Base-by-base conservation (phyloP, 2,797 vertebrate species). In the Pachyuromys duprasi region DNA sequence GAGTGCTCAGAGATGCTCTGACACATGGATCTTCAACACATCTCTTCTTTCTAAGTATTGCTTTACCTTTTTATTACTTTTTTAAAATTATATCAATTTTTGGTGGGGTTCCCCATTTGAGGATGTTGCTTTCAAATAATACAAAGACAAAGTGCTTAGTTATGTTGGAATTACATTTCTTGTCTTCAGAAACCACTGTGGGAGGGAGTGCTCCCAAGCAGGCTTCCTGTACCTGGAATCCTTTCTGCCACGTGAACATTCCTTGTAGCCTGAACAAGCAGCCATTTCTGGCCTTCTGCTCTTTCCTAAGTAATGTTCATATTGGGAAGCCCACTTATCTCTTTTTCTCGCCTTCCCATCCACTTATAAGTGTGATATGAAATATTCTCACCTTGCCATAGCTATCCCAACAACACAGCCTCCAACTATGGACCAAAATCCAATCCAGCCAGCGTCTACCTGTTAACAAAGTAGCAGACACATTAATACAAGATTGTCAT, bases 371-470 rank as follows among this genome's bases (percentile, higher is more conserved):
- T 67, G 86, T 83, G 76, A 39, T 31, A 80, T 72, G 95, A 96
- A 91, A 96, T 94, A 97, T 57, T 94, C 98, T 97, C 98, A 99
- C 99, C 99, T 99, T 97, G 99, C 99, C 98, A 99, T 99, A 31
- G 99, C 99, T 96, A 99, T 99, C 96, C 99, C 99, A 98, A 99
- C 99, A 96, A 99, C 98, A 98, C 99, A 99, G 87, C 99, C 99
- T 88, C 99, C 99, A 89, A 99, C 98, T 69, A 98, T 99, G 42
- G 99, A 99, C 99, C 99, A 99, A 98, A 99, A 99, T 86, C 99
- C 99, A 96, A 99, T 99, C 99, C 99, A 99, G 96, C 99, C 99
- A 86, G 99, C 99, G 95, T 99, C 99, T 91, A 99, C 99, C 99
- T 99, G 98, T 95, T 78, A 88, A 90, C 67, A 78, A 98, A 96